phyloP scores from a whole-genome alignment of 1,140 invertebrate species.

The Cardiocondyla obscurior region DNA sequence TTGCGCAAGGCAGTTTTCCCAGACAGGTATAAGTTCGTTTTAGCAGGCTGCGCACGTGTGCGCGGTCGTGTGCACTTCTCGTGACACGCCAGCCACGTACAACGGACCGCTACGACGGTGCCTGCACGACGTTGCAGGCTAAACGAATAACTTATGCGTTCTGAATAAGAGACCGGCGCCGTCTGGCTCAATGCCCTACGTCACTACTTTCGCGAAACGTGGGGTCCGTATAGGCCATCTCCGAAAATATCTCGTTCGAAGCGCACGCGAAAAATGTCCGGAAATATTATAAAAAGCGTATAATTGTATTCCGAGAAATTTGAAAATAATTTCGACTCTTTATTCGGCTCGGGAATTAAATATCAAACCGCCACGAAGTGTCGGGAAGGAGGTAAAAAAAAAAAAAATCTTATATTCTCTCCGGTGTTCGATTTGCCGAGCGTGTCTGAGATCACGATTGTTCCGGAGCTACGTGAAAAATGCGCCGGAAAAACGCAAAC shows the following conservation, averaged over 20 bases:
- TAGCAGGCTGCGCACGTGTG: conserved; percentile 64
- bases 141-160: conserved; percentile 71
- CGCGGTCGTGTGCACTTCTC: conserved; percentile 60
- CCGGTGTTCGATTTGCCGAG: not conserved
- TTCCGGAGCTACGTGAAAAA: conserved; percentile 15
- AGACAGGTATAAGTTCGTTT: conserved; percentile 44
- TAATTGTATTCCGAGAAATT: not conserved
- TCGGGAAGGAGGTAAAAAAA: not conserved
- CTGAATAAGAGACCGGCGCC: conserved; percentile 65
- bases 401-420: not conserved
- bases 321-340: not conserved
- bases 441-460: not conserved
- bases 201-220: conserved; percentile 43
- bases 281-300: not conserved
- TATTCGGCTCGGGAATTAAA: not conserved
- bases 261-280: not conserved
- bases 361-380: not conserved
- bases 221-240: not conserved
- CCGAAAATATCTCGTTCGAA: not conserved
- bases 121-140: conserved; percentile 37
- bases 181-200: conserved; percentile 37
- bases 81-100: conserved; percentile 66
- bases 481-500: not conserved
- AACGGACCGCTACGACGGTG: conserved; percentile 23
- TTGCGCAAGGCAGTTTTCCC: conserved; percentile 17